A percentile compares a stretch with the other conserved stretches of the same genome.
These are phyloP conservation scores for Lichenostomus cassidix DNA, from an alignment of 2,113 vertebrate genomes.

Conservation along the genomic window DNA sequence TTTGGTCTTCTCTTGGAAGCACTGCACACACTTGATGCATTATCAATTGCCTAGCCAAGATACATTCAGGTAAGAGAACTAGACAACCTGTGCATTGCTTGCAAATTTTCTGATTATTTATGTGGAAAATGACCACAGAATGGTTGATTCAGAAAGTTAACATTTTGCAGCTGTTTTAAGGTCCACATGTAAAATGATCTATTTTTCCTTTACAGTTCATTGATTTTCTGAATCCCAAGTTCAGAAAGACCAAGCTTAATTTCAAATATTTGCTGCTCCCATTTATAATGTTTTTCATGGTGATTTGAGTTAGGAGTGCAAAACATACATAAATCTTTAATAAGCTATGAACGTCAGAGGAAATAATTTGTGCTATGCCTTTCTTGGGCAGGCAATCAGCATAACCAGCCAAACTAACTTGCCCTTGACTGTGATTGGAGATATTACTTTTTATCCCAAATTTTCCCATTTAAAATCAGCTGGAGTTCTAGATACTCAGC, in stretches of 20 bases:
- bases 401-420: background rate
- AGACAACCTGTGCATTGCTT: background rate
- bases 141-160: background rate
- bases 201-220: background rate
- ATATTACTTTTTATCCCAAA: background rate
- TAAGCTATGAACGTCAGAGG: background rate
- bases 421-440: background rate
- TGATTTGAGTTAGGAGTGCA: background rate
- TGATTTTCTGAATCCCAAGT: background rate
- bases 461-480: background rate
- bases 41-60: background rate
- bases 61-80: background rate
- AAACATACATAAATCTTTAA: constrained; percentile 31
- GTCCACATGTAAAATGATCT: background rate
- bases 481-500: background rate
- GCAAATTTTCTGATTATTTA: background rate
- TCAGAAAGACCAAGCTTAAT: background rate
- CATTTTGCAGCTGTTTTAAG: background rate
- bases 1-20: background rate
- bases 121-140: background rate
- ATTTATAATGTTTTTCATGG: background rate
- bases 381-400: background rate
- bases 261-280: background rate
- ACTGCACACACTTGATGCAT: background rate
- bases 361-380: background rate